Percentiles rank a stretch among this genome's conserved stretches.
phyloP scores from a whole-genome alignment of 53 echinoderm and acorn worm genomes.

The Hippasteria phrygiana region DNA sequence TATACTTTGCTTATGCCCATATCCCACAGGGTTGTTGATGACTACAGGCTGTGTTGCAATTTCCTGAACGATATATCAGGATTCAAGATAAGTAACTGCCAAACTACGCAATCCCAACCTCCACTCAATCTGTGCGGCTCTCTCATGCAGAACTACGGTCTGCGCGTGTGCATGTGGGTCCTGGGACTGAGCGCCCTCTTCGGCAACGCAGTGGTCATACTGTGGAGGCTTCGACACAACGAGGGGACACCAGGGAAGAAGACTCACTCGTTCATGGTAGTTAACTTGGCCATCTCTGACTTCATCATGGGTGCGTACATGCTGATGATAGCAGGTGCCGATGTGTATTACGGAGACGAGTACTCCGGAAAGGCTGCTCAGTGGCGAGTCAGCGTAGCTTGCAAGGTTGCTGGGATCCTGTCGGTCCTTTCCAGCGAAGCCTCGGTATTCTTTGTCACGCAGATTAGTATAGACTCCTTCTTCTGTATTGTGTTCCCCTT shows the following conservation, averaged over 20 bases:
- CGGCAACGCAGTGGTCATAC: conserved; percentile 64
- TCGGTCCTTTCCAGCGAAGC: conserved; percentile 66
- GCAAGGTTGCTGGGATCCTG: conserved; percentile 59
- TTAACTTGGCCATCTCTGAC: conserved; percentile 69
- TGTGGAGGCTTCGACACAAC: background rate
- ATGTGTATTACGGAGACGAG: conserved; percentile 47
- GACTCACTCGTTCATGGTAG: conserved; percentile 58
- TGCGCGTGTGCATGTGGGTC: conserved; percentile 64
- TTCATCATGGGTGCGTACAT: conserved; percentile 70
- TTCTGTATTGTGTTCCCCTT: conserved; percentile 67
- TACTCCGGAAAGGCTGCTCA: conserved; percentile 29
- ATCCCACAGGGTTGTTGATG: conserved; percentile 17
- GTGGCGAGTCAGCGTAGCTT: conserved; percentile 50
- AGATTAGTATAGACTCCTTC: conserved; percentile 61
- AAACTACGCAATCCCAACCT: conserved; percentile 4
- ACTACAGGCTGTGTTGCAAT: conserved; percentile 70
- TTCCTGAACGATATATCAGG: background rate
- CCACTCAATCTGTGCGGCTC: conserved; percentile 55
- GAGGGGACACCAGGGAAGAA: background rate
- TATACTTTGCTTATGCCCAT: too few species aligned
- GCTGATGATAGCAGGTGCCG: conserved; percentile 58
- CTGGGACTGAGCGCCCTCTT: conserved; percentile 66
- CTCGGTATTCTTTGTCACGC: conserved; percentile 62
- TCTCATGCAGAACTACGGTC: conserved; percentile 68
- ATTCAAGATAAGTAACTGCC: background rate